These are phyloP conservation scores for Oryzias dopingdopingensis DNA, from an alignment of 2,797 vertebrate genomes.

Conservation along the genomic window DNA sequence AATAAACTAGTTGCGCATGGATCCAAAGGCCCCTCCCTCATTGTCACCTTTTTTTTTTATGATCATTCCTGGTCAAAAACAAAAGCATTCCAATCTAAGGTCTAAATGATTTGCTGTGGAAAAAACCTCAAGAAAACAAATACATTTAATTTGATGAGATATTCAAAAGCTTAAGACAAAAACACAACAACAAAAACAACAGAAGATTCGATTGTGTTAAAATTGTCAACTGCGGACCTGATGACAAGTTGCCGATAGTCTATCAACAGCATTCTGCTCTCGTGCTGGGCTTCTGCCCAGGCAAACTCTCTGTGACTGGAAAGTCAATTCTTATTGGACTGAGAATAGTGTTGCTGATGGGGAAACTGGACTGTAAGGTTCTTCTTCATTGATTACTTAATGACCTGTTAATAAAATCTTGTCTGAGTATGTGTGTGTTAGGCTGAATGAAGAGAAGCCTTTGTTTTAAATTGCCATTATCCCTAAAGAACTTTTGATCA, in stretches of 20 bases:
- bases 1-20: no score
- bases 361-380: constrained; percentile 20
- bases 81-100: no score
- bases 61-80: no score
- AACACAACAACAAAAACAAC: background rate
- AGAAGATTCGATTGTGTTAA: no score
- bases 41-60: no score
- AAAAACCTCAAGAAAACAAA: no score
- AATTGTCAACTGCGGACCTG: background rate
- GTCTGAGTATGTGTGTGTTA: constrained; percentile 3
- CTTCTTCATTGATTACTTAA: constrained; percentile 21
- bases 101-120: no score
- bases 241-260: constrained; percentile 7
- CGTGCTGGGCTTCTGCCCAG: constrained; percentile 4
- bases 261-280: constrained; percentile 14
- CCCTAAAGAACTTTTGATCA: no score
- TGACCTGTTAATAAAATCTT: constrained; percentile 33
- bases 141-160: no score
- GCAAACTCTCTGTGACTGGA: constrained; percentile 16
- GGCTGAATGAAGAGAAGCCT: background rate
- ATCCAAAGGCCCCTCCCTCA: no score
- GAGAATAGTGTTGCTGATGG: constrained; percentile 18
- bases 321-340: constrained; percentile 23
- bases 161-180: background rate
- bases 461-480: background rate